These are phyloP conservation scores for Chlorocebus sabaeus DNA, from an alignment of 2,113 vertebrate species.

Conservation along the genomic window DNA sequence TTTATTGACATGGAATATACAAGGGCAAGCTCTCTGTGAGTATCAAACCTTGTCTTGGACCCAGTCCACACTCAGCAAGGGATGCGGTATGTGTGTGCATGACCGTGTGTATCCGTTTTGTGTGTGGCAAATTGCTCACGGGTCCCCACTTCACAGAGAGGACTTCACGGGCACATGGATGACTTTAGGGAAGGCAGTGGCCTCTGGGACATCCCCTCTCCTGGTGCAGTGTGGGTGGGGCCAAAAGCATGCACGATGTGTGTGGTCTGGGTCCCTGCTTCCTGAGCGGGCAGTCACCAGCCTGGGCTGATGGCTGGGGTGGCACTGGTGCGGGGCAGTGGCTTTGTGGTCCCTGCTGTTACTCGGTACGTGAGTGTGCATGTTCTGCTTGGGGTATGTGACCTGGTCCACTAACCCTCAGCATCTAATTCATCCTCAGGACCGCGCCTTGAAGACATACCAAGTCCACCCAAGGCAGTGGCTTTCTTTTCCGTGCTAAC, in stretches of 20 bases:
- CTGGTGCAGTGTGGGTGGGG: background rate
- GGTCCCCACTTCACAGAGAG: background rate
- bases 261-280: background rate
- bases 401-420: slow-evolving; percentile 35
- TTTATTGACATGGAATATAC: slow-evolving; percentile 69
- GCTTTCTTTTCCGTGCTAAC: slow-evolving; percentile 52
- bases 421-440: slow-evolving; percentile 67
- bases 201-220: background rate
- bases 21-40: slow-evolving; percentile 80
- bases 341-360: accelerated
- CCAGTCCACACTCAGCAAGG: slow-evolving; percentile 45
- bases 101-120: background rate
- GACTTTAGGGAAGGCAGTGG: background rate
- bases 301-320: background rate
- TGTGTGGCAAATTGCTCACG: background rate
- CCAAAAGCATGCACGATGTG: background rate
- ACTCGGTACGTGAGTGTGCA: background rate
- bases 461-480: background rate
- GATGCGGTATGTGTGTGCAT: slow-evolving; percentile 71
- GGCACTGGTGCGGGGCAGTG: accelerated
- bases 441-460: slow-evolving; percentile 41
- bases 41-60: slow-evolving; percentile 69
- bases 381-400: background rate
- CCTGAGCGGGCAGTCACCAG: background rate
- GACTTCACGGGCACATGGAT: background rate